Evolutionary conservation across 2,888 invertebrate species (phyloP).

Genomic region (Brachyptera putata): DNA sequence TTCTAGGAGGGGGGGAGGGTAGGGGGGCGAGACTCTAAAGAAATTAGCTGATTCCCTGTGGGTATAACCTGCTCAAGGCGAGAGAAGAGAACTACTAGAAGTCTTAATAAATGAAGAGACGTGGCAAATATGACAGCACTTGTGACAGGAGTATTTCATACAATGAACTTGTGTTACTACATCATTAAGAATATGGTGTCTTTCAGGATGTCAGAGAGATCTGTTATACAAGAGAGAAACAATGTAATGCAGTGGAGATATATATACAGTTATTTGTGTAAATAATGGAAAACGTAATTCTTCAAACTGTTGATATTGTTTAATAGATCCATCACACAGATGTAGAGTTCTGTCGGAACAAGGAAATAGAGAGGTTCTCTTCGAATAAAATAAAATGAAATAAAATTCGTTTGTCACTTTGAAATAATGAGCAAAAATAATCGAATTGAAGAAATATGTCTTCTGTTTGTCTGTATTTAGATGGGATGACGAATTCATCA

Average conservation of each 20-base stretch:
- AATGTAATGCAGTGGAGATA: neutral
- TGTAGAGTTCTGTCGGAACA: too few species aligned
- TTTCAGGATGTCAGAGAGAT: neutral
- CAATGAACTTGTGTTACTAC: constrained; percentile 2
- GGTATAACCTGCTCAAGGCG: neutral
- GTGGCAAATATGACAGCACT: constrained; percentile 23
- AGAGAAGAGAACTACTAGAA: neutral
- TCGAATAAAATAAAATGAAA: too few species aligned
- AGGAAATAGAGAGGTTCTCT: too few species aligned
- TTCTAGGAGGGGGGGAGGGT: neutral
- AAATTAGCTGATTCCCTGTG: constrained; percentile 26
- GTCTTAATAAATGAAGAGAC: constrained; percentile 29
- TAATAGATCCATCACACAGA: too few species aligned
- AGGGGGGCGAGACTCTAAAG: constrained; percentile 24
- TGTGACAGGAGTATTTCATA: constrained; percentile 20
- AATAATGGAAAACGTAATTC: constrained; percentile 13
- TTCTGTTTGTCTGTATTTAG: too few species aligned
- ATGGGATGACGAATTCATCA: too few species aligned
- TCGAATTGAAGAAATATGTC: too few species aligned
- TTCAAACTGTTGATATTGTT: too few species aligned
- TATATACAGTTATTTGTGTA: constrained; percentile 10
- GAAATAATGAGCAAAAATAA: too few species aligned
- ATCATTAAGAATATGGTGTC: constrained; percentile 12
- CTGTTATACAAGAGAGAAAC: neutral
- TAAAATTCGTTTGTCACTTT: too few species aligned